Evolutionary conservation across 1,140 invertebrate genomes (phyloP).

Genomic region (Listronotus bonariensis): DNA sequence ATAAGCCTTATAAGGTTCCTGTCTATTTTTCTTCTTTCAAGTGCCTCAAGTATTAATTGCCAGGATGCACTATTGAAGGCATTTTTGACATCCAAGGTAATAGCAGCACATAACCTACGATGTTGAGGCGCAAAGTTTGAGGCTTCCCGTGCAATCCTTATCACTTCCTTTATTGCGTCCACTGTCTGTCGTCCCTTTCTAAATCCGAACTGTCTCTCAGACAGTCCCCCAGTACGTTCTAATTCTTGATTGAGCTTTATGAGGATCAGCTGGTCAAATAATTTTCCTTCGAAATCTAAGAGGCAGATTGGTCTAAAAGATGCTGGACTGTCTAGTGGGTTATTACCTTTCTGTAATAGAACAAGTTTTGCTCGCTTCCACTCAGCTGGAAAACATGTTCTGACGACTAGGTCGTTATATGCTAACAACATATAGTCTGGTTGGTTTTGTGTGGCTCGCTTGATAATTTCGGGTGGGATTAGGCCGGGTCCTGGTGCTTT

Average conservation of each 20-base stretch:
- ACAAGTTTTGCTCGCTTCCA: conserved; percentile 12
- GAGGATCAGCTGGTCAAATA: conserved; percentile 14
- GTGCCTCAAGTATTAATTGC: too few relatives aligned
- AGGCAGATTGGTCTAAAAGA: conserved; percentile 22
- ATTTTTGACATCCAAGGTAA: too few relatives aligned
- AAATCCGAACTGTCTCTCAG: conserved; percentile 8
- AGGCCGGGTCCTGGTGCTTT: background rate
- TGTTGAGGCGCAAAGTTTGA: too few relatives aligned
- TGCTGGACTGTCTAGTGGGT: background rate
- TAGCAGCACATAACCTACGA: too few relatives aligned
- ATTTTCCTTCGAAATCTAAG: conserved; percentile 11
- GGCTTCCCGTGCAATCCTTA: background rate
- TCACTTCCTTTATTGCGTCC: background rate
- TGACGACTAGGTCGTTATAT: background rate
- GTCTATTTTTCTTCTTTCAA: too few relatives aligned
- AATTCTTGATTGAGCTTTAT: conserved; percentile 3
- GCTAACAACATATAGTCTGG: background rate
- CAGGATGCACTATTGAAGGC: too few relatives aligned
- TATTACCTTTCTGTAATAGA: conserved; percentile 4
- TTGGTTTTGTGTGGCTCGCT: background rate
- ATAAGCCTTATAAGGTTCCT: too few relatives aligned
- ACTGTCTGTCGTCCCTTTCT: background rate
- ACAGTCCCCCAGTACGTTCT: background rate
- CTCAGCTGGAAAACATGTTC: conserved; percentile 5
- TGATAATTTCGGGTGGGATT: conserved; percentile 12